Evolutionary conservation across 2,888 invertebrate species (phyloP).

Genomic region (Adela reaumurella): DNA sequence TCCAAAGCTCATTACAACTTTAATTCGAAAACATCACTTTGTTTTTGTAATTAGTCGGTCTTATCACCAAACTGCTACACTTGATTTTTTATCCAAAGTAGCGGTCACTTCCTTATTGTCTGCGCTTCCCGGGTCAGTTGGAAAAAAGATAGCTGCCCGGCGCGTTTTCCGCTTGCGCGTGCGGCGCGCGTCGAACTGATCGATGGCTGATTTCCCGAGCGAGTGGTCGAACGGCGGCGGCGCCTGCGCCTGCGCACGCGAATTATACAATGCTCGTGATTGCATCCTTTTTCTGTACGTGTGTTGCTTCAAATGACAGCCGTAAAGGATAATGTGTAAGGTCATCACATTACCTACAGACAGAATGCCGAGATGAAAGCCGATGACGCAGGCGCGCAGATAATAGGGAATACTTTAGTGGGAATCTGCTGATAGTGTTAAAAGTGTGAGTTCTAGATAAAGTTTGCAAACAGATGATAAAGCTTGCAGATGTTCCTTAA

Average conservation of each 20-base stretch:
- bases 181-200: conserved; percentile 15
- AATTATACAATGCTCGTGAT: conserved; percentile 21
- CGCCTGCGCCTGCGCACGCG: conserved; percentile 31
- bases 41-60: too few species aligned
- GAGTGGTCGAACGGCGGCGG: neutral
- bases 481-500: neutral
- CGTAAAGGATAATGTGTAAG: conserved; percentile 53
- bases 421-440: neutral
- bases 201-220: neutral
- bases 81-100: neutral
- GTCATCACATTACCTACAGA: conserved; percentile 32
- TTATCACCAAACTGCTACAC: too few species aligned
- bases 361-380: neutral
- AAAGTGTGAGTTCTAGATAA: neutral
- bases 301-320: conserved; percentile 17
- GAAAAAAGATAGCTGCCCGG: neutral
- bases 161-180: conserved; percentile 14
- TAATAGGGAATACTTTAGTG: too few species aligned
- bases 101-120: neutral
- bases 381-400: neutral
- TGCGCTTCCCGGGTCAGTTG: neutral
- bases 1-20: too few species aligned
- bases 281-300: conserved; percentile 47
- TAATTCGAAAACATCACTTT: too few species aligned
- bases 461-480: neutral